Evolutionary conservation across 2,113 vertebrate genomes (phyloP), one percentile per base, ranked within the genome.

Genomic region (Ascaphus truei): DNA sequence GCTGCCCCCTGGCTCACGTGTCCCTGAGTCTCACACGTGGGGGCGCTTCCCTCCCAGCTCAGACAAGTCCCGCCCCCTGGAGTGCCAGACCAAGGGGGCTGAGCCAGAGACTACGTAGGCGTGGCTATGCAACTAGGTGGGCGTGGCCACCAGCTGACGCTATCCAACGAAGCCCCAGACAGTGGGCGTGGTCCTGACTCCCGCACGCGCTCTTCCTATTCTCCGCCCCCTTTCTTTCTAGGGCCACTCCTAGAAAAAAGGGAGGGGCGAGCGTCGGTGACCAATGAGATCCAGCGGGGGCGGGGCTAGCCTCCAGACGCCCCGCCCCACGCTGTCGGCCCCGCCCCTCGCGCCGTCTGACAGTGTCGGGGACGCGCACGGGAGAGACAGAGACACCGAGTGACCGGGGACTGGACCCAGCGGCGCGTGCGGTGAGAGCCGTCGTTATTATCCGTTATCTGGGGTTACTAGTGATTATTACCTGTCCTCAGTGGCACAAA

Each of bases 291-390:
- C 5, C n/a, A 4, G 1, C 3, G n/a, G 12, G 41, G 56, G 29
- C 31, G 16, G 43, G 31, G 22, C 5, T 61, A 39, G 7, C 22
- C 16, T 37, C 30, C 31, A 71, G 67, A 71, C 67, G 48, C 33
- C 67, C 20, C 67, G 25, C 67, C 67, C 20, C 18, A 9, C 15
- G 25, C 52, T 41, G 52, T 52, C 53, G 33, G 18, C 56, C 15
- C 56, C 67, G 45, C 67, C 67, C 67, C 56, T 33, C 33, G 67
- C 56, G 57, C 67, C 67, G 57, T 71, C 67, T 71, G 67, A 71
- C 67, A 69, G 67, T 29, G 25, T 52, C 67, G 67, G 56, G 67
- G 41, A 25, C 67, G 67, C 56, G 67, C 67, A 52, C n/a, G n/a
- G 30, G 3, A 26, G 3, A 26, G 43, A 61, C 56, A 61, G 43